Conservation (phyloP, 2,888 invertebrate species). For the Tuta absoluta region DNA sequence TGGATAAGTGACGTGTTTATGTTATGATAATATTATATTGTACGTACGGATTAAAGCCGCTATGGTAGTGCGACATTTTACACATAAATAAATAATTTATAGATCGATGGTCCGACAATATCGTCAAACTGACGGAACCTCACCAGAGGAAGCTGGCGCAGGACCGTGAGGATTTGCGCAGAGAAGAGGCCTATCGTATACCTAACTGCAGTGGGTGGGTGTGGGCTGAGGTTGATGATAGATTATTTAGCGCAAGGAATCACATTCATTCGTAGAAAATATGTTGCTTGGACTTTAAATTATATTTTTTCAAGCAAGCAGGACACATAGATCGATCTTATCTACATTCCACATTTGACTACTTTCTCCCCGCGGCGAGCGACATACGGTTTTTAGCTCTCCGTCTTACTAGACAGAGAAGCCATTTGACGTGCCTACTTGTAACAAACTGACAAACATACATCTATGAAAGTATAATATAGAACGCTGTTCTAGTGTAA, state of each 20-base stretch:
- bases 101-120: no score
- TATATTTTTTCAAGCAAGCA: constrained; percentile 12
- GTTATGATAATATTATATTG: constrained; percentile 10
- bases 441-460: constrained; percentile 5
- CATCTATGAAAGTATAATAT: background rate
- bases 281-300: background rate
- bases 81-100: no score
- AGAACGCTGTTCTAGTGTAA: background rate
- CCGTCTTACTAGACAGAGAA: constrained; percentile 10
- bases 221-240: no score
- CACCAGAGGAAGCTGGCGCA: no score
- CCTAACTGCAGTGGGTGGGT: no score
- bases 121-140: no score
- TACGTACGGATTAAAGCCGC: no score
- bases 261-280: background rate
- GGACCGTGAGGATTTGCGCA: no score
- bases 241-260: no score
- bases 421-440: constrained; percentile 18
- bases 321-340: constrained; percentile 39
- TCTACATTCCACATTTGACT: constrained; percentile 44
- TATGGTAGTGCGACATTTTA: no score
- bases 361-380: constrained; percentile 41
- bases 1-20: constrained; percentile 12
- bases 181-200: no score
- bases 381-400: constrained; percentile 23